Percentiles rank a stretch among this genome's conserved stretches.
Conservation (phyloP, 2,797 vertebrate genomes). For the Rallus crepitans region DNA sequence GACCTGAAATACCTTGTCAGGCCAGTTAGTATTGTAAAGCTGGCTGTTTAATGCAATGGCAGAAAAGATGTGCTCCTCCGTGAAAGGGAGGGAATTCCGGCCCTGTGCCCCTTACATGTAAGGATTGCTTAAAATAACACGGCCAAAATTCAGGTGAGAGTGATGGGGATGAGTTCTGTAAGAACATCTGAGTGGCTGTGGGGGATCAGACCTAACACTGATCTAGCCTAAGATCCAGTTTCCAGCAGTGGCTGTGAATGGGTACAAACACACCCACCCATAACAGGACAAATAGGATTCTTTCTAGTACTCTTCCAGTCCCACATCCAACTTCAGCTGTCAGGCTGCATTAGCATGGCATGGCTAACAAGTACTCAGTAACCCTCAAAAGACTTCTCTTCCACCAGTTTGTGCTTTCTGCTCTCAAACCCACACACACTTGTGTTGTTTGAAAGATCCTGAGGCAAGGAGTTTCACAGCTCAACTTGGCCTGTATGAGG, state of each 20-base stretch:
- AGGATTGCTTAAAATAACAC: not conserved
- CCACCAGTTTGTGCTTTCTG: not conserved
- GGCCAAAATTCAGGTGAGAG: not conserved
- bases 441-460: not conserved
- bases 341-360: not conserved
- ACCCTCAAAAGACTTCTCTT: not conserved
- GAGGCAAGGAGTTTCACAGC: not conserved
- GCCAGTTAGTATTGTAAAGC: not conserved
- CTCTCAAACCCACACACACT: not conserved
- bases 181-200: not conserved
- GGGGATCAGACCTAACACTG: not conserved
- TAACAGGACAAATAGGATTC: accelerated
- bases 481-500: not conserved
- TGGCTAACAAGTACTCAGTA: not conserved
- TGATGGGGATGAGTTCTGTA: not conserved
- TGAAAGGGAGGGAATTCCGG: not conserved
- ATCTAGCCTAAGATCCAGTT: not conserved
- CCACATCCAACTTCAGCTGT: not conserved
- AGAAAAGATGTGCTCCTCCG: not conserved
- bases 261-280: not conserved
- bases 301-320: not conserved
- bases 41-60: not conserved
- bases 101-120: not conserved
- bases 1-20: not conserved
- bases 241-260: not conserved